Base-by-base conservation (phyloP, 1,140 invertebrate genomes). In the Agrypnia vestita region DNA sequence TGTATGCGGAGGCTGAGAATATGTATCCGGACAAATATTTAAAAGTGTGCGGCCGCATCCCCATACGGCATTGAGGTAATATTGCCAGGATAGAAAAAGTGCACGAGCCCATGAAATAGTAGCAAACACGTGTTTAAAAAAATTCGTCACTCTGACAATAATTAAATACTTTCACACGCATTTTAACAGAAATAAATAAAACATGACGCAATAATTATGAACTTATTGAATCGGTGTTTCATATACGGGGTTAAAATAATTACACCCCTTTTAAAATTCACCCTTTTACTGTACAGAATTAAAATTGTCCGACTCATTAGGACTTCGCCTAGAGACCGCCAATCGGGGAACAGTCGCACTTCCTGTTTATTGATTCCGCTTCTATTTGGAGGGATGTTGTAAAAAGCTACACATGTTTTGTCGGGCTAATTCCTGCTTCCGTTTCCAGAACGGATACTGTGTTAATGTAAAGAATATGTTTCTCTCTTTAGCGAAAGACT, bases 311-410 rank as follows among this genome's bases (percentile, higher is more conserved):
- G 44, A 62, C 15, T 76, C 74, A 76, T 76, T 61, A 76, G 53
- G 56, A 13, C 35, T 15, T 15, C 49, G 44, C 53, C 19, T 35
- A 47, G 25, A 64, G 21, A 25, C 17, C 55, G 56, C 59, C 74
- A 62, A 44, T 74, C 21, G 53, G 55, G 53, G 72, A 35, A 35
- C 53, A 19, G 51, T 47, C 25, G 8, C 51, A 64, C 44, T 76
- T 76, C 74, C 74, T 76, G 74, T 76, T 76, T 76, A 76, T 76
- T 76, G 74, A 76, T 76, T 76, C 55, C 74, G 44, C 25, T 74
- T 17, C 55, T 56, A 46, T 49, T 76, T 49, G 25, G 53, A 76
- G 74, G 74, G 59, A 74, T 56, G 71, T 56, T 46, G 35, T 74
- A 74, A 76, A 76, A 76, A 76, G 43, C 59, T 76, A 76, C 74